A percentile compares a stretch with the other conserved stretches of the same genome.
These are phyloP conservation scores for Corythoichthys haematopterus DNA, from an alignment of 2,113 vertebrate genomes.

Conservation along the genomic window DNA sequence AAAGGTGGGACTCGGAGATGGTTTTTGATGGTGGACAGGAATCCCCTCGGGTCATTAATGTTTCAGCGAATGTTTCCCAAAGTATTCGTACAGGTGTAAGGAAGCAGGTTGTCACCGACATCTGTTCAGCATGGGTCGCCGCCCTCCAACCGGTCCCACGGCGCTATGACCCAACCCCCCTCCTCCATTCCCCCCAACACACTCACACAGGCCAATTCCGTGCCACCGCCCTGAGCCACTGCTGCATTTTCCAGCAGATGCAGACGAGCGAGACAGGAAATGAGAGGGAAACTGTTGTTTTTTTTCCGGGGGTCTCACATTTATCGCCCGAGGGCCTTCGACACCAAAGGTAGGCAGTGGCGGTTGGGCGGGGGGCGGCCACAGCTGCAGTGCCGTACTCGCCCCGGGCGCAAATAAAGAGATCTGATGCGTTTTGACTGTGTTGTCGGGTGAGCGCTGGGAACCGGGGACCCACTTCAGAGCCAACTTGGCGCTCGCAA, in stretches of 20 bases:
- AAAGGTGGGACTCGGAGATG: slow-evolving; percentile 2
- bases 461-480: slow-evolving; percentile 86
- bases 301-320: slow-evolving; percentile 72
- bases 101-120: slow-evolving; percentile 83
- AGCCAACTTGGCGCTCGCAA: slow-evolving; percentile 80
- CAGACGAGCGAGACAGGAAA: slow-evolving; percentile 53
- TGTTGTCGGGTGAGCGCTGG: slow-evolving; percentile 79
- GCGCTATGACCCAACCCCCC: slow-evolving; percentile 23
- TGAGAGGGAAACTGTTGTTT: slow-evolving; percentile 42
- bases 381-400: slow-evolving; percentile 89
- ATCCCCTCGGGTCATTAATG: slow-evolving; percentile 79
- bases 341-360: slow-evolving; percentile 85
- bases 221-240: slow-evolving; percentile 67
- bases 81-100: slow-evolving; percentile 81
- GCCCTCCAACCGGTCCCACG: slow-evolving; percentile 22
- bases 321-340: slow-evolving; percentile 82
- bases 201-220: not conserved
- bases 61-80: slow-evolving; percentile 71
- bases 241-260: slow-evolving; percentile 81
- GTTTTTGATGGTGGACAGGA: slow-evolving; percentile 75
- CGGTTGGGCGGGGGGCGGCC: slow-evolving; percentile 74
- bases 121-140: slow-evolving; percentile 75
- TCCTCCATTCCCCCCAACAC: slow-evolving; percentile 36
- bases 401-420: slow-evolving; percentile 91
- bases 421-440: slow-evolving; percentile 89